Conservation (phyloP, 1,140 invertebrate genomes). For the Cydia amplana region DNA sequence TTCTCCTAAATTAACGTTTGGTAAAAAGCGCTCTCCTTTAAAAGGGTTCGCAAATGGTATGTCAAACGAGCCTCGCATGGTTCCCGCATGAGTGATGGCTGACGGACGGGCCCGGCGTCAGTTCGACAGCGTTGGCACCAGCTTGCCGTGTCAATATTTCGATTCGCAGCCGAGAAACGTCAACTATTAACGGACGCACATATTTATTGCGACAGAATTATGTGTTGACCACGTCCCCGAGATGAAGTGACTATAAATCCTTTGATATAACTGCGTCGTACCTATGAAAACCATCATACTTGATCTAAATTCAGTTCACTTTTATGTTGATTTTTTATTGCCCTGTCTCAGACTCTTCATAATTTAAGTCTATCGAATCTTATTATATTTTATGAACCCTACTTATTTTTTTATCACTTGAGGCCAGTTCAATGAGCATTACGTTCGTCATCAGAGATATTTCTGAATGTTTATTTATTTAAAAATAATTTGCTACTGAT, state of each 20-base stretch:
- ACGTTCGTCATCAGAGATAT: slow-evolving; percentile 4
- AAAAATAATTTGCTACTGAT: not conserved
- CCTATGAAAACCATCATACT: slow-evolving; percentile 14
- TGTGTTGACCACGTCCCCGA: slow-evolving; percentile 58
- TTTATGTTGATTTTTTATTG: slow-evolving; percentile 28
- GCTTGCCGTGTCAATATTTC: slow-evolving; percentile 68
- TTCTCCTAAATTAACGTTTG: slow-evolving; percentile 12
- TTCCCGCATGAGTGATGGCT: slow-evolving; percentile 1
- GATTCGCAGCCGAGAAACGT: slow-evolving; percentile 73
- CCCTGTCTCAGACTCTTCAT: slow-evolving; percentile 5
- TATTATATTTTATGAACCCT: slow-evolving; percentile 28
- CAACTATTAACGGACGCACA: slow-evolving; percentile 56
- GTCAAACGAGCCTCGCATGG: not conserved
- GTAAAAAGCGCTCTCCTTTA: not conserved
- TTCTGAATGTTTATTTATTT: not conserved
- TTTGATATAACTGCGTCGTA: slow-evolving; percentile 34
- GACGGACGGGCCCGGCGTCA: slow-evolving; percentile 28
- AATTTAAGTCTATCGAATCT: slow-evolving; percentile 4
- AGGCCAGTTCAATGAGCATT: not conserved
- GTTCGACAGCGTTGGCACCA: slow-evolving; percentile 61
- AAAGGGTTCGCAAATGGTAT: slow-evolving; percentile 6
- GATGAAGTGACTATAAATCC: slow-evolving; percentile 47
- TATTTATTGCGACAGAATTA: slow-evolving; percentile 73
- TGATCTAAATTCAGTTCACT: slow-evolving; percentile 29
- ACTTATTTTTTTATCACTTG: slow-evolving; percentile 18